These are phyloP conservation scores for Morelia viridis DNA, from an alignment of 2,797 vertebrate species.

Conservation along the genomic window DNA sequence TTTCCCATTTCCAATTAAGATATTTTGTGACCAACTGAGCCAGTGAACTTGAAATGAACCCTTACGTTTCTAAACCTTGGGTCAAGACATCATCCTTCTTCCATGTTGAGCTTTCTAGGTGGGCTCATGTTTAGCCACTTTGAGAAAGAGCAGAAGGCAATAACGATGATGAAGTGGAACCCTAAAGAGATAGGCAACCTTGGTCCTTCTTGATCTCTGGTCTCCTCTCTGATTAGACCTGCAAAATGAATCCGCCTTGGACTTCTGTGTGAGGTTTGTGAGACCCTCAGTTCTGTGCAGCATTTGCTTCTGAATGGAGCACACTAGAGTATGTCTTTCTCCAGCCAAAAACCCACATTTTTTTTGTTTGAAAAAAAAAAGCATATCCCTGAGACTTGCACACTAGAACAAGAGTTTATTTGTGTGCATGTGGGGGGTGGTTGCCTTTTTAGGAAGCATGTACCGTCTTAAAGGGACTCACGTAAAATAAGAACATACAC, in stretches of 20 bases:
- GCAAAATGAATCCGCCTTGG: not conserved
- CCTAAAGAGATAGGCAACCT: not conserved
- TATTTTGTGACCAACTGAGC: conserved; percentile 57
- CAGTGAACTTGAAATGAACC: conserved; percentile 69
- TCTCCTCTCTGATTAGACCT: not conserved
- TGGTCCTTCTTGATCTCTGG: not conserved
- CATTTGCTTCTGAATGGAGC: not conserved
- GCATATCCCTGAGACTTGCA: not conserved
- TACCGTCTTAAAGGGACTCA: not conserved
- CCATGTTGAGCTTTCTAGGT: conserved; percentile 46
- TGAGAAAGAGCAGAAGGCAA: not conserved
- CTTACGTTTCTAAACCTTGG: conserved; percentile 59
- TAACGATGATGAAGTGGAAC: not conserved
- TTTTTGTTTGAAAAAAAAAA: not conserved
- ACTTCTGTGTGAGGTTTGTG: not conserved
- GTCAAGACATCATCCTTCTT: conserved; percentile 59
- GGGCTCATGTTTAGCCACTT: conserved; percentile 64
- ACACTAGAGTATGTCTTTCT: not conserved
- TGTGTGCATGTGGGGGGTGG: not conserved
- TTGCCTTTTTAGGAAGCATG: not conserved
- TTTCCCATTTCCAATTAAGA: conserved; percentile 67
- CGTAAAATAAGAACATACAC: not conserved
- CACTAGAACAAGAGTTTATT: not conserved
- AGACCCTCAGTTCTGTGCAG: not conserved
- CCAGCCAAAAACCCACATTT: not conserved